Base-by-base conservation (phyloP, 2,113 vertebrate species). In the Toxostoma redivivum region DNA sequence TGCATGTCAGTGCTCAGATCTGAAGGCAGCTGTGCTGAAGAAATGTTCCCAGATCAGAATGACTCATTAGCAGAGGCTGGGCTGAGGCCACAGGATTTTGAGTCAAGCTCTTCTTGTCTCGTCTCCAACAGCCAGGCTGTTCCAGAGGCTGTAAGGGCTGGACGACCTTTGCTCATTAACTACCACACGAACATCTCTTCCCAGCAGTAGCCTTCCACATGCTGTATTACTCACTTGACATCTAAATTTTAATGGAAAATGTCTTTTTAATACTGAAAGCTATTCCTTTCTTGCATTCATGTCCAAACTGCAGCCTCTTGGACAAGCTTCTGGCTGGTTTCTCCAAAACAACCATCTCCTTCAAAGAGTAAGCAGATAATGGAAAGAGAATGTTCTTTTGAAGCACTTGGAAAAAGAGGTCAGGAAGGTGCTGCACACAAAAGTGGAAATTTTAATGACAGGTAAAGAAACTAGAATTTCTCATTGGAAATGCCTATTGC, bases 201-300 rank as follows among this genome's bases (percentile, higher is more conserved):
- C 74, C 92, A 95, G 82, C 77, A 95, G 94, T 93, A 97, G 93
- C 94, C 95, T 92, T 93, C 80, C 56, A 74, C 69, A 88, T 61
- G 82, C 37, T 78, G 80, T 67, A 94, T 83, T 74, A 67, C 76
- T 96, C 76, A 57, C 65, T 92, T 84, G 92, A 92, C 53, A 71
- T 92, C 84, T 79, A 84, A 86, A 81, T 69, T 88, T 69, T 90
- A 88, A 74, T 61, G 88, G 88, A 90, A 94, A 95, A 90, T 56
- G 7, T 60, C 74, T 93, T 79, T 88, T 61, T 76, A 88, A 84
- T 82, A 18, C 64, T 64, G 80, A 64, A 79, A 90, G 51, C 37
- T 88, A 30, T 78, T 95, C 67, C 20, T 18, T 77, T 61, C 50
- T 92, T 60, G 38, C 15, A 11, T 19, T 79, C 48, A 11, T 27